phyloP scores from a whole-genome alignment of 2,797 vertebrate species.

The Eulemur albifrons region DNA sequence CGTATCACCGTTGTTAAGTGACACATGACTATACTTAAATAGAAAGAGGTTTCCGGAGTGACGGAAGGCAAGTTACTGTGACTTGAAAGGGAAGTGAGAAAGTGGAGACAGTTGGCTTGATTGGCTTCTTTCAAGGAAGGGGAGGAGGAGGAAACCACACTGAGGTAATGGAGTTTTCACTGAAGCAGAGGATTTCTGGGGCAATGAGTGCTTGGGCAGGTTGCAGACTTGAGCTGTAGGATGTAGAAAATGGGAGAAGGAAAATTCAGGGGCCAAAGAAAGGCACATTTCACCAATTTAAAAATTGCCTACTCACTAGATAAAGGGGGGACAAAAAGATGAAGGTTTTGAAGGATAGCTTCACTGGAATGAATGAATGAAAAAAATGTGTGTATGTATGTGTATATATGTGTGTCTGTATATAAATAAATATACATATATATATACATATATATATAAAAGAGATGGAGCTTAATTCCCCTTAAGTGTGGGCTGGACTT shows the following conservation, averaged over 20 bases:
- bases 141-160: not conserved
- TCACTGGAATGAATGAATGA: not conserved
- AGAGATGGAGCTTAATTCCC: not conserved
- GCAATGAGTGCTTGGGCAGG: not conserved
- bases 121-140: not conserved
- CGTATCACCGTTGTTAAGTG: not conserved
- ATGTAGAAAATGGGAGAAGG: not conserved
- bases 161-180: not conserved
- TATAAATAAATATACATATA: not conserved
- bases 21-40: not conserved
- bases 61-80: not conserved
- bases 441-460: not conserved
- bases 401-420: no score
- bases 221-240: not conserved
- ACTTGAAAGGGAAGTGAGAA: not conserved
- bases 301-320: not conserved
- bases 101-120: not conserved
- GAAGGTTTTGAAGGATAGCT: not conserved
- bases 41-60: not conserved
- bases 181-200: not conserved
- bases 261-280: not conserved
- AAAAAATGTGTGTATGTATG: not conserved
- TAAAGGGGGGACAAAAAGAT: not conserved
- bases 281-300: not conserved
- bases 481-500: not conserved